These are phyloP conservation scores for Drosophila erecta DNA, from an alignment of 1,140 invertebrate genomes.

Conservation along the genomic window DNA sequence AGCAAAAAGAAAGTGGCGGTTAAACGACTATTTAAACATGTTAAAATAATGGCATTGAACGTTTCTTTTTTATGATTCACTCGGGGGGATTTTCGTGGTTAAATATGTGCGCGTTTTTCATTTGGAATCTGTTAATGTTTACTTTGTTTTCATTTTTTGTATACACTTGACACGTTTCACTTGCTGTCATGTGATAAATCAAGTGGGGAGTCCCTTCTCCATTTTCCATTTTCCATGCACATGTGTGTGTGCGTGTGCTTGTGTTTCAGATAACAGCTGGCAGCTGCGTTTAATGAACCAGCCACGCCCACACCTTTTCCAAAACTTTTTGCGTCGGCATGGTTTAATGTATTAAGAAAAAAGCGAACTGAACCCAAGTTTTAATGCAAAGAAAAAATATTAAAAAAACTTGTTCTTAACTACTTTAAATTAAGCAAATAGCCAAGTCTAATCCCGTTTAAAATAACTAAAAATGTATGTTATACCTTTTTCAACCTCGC, in stretches of 20 bases:
- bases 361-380: conserved; percentile 7
- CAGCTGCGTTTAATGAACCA: conserved; percentile 80
- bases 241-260: conserved; percentile 16
- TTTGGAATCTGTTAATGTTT: conserved; percentile 68
- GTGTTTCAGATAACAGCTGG: conserved; percentile 67
- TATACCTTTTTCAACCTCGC: not conserved
- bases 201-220: conserved; percentile 34
- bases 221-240: conserved; percentile 7
- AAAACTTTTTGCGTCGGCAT: conserved; percentile 59
- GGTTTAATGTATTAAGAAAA: conserved; percentile 41
- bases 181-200: conserved; percentile 74
- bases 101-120: conserved; percentile 56
- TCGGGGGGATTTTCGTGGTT: conserved; percentile 26
- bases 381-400: not conserved
- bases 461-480: not conserved
- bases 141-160: conserved; percentile 61
- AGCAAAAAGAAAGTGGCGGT: conserved; percentile 3
- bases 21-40: conserved; percentile 46
- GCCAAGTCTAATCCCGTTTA: too few species aligned
- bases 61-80: conserved; percentile 29
- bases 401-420: not conserved
- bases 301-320: conserved; percentile 67
- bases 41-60: conserved; percentile 26
- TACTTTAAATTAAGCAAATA: too few species aligned
- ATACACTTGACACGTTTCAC: conserved; percentile 75